Conservation (phyloP, 2,113 vertebrate species). For the Dolichallabes microphthalmus region DNA sequence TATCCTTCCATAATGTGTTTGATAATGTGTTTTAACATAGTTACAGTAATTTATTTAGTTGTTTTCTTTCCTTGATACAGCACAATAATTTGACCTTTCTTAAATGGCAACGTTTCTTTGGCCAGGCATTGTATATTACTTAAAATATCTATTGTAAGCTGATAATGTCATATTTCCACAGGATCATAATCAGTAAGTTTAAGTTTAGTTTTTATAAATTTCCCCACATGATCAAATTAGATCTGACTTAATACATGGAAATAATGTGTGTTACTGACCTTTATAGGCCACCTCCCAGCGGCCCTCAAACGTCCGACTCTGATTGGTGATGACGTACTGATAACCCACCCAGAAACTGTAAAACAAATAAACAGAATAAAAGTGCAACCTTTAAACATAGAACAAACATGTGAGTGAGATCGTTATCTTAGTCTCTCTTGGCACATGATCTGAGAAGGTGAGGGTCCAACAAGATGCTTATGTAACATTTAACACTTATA, state of each 20-base stretch:
- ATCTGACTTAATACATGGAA: too few species aligned
- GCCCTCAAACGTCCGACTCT: constrained; percentile 87
- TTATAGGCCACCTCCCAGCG: constrained; percentile 96
- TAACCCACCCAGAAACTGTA: constrained; percentile 96
- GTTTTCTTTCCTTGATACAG: too few species aligned
- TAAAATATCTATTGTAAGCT: not conserved
- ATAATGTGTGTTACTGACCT: constrained; percentile 68
- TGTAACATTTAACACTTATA: not conserved
- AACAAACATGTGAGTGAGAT: not conserved
- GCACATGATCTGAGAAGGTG: not conserved
- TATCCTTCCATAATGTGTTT: too few species aligned
- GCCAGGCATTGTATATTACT: not conserved
- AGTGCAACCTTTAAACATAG: not conserved
- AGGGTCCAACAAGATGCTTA: not conserved
- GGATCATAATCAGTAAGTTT: not conserved
- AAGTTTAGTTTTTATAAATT: not conserved
- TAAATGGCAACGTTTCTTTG: too few species aligned
- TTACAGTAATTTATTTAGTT: too few species aligned
- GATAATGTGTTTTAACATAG: too few species aligned
- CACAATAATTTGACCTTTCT: too few species aligned
- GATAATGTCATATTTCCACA: too few species aligned
- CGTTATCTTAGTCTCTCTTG: not conserved
- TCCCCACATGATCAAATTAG: not conserved
- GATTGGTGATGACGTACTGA: constrained; percentile 91
- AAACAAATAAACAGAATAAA: not conserved